phyloP scores from a whole-genome alignment of 1,140 invertebrate genomes.

The Pseudomyrmex pallidus region DNA sequence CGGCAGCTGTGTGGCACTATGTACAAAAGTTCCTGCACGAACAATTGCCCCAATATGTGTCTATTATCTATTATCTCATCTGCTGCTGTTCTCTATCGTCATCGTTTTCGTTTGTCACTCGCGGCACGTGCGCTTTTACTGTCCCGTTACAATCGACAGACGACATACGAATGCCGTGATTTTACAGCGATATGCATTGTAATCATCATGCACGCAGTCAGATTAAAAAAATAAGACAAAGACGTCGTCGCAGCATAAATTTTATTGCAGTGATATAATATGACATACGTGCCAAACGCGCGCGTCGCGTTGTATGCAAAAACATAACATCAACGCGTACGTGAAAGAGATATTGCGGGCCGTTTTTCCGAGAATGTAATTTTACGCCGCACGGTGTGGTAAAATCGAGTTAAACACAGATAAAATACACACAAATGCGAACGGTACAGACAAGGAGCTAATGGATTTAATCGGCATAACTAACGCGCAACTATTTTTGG shows the following conservation, averaged over 20 bases:
- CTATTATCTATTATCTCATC: slow-evolving; percentile 63
- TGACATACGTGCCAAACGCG: not conserved
- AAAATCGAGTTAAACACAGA: slow-evolving; percentile 24
- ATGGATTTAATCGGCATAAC: slow-evolving; percentile 45
- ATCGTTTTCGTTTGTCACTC: slow-evolving; percentile 37
- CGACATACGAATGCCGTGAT: slow-evolving; percentile 16
- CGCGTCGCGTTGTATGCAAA: not conserved
- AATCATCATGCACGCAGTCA: not conserved
- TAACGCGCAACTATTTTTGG: slow-evolving; percentile 49
- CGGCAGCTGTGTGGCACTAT: slow-evolving; percentile 10
- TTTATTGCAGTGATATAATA: not conserved
- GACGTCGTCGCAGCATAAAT: not conserved
- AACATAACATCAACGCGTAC: not conserved
- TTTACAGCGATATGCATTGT: slow-evolving; percentile 4
- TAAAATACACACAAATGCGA: not conserved
- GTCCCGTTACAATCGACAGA: slow-evolving; percentile 41
- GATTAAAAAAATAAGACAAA: slow-evolving; percentile 11
- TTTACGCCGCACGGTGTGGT: not conserved
- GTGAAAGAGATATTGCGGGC: not conserved
- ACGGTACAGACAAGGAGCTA: slow-evolving; percentile 5
- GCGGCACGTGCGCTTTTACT: slow-evolving; percentile 52
- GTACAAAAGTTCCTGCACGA: slow-evolving; percentile 30
- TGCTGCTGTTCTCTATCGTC: slow-evolving; percentile 21
- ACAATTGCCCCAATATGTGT: slow-evolving; percentile 55
- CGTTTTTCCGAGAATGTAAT: slow-evolving; percentile 13